Conservation (phyloP, 2,113 vertebrate genomes). For the Aegypius monachus region DNA sequence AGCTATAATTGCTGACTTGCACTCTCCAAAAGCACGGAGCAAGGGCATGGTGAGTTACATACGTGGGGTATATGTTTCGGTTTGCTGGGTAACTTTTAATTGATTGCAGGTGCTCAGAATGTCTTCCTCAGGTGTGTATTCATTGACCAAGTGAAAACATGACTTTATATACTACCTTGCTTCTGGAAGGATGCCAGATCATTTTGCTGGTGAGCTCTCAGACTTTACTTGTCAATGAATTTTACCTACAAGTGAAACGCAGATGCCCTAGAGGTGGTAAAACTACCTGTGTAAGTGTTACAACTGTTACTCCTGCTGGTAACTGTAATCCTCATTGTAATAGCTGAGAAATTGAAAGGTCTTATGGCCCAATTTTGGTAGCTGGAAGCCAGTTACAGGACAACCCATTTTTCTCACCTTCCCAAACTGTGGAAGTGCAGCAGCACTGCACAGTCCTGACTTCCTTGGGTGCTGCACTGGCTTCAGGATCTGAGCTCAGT, state of each 20-base stretch:
- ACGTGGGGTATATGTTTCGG: neutral
- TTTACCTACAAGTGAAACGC: neutral
- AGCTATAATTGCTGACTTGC: slow-evolving; percentile 88
- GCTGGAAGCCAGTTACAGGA: neutral
- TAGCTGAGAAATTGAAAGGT: neutral
- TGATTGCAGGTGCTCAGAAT: neutral
- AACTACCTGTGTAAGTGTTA: neutral
- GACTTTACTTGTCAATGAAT: neutral
- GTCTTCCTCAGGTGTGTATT: neutral
- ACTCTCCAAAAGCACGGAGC: slow-evolving; percentile 82
- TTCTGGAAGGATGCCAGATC: neutral
- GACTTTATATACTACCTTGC: neutral
- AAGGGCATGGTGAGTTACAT: slow-evolving; percentile 88
- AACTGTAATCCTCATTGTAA: neutral
- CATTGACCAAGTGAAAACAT: neutral
- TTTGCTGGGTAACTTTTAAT: neutral
- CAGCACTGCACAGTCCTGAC: neutral
- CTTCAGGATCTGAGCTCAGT: neutral
- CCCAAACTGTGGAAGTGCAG: neutral
- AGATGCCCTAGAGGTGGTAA: neutral
- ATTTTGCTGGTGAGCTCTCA: neutral
- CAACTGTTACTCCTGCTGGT: neutral
- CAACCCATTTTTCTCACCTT: neutral
- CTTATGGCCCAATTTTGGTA: neutral
- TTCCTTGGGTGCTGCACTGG: neutral